Evolutionary conservation across 2,113 vertebrate genomes (phyloP).

Genomic region (Eptesicus fuscus): DNA sequence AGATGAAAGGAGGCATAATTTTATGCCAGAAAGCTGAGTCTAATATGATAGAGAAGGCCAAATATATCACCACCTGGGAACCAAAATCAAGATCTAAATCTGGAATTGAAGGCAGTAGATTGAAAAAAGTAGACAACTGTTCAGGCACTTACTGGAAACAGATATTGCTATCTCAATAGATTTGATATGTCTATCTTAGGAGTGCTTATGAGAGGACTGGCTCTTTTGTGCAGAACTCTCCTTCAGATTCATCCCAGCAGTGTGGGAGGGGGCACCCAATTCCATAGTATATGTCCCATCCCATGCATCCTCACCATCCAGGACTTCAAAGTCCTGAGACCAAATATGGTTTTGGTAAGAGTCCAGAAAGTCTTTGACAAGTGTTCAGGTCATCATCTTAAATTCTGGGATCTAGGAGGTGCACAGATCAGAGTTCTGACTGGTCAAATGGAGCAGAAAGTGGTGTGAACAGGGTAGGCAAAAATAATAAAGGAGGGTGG

Average conservation of each 20-base stretch:
- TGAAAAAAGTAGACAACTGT: not conserved
- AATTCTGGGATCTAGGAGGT: not conserved
- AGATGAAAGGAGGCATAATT: not conserved
- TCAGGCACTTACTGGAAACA: not conserved
- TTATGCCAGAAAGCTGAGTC: not conserved
- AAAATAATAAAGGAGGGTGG: not conserved
- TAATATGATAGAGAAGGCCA: not conserved
- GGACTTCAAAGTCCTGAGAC: not conserved
- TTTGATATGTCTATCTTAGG: not conserved
- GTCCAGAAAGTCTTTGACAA: not conserved
- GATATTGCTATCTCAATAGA: not conserved
- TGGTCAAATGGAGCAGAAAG: not conserved
- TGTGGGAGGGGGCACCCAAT: not conserved
- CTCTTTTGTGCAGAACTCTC: not conserved
- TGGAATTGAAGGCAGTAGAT: not conserved
- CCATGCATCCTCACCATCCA: not conserved
- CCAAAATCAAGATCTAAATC: not conserved
- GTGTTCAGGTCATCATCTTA: not conserved
- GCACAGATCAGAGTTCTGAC: not conserved
- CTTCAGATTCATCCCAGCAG: not conserved
- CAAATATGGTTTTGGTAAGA: not conserved
- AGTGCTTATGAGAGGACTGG: not conserved
- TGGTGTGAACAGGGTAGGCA: not conserved
- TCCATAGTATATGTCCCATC: not conserved
- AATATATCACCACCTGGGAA: not conserved